phyloP scores from a whole-genome alignment of 2,113 vertebrate species.

The Calyptomena viridis region DNA sequence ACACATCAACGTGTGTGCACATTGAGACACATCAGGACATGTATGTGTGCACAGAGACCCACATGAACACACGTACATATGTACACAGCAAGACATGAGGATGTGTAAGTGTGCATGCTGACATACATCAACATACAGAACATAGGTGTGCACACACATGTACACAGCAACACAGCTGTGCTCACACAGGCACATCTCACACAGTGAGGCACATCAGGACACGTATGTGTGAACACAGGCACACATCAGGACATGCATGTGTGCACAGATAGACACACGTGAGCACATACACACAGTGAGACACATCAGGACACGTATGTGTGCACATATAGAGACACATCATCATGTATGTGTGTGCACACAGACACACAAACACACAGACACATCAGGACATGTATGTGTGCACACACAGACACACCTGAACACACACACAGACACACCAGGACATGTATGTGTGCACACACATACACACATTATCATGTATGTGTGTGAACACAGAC shows the following conservation, averaged over 20 bases:
- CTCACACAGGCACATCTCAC: too few species aligned
- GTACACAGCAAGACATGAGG: background rate
- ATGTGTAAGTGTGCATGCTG: too few species aligned
- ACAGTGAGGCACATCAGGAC: too few species aligned
- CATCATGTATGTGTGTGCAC: background rate
- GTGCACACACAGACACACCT: background rate
- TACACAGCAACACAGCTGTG: background rate
- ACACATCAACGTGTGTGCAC: fast-evolving
- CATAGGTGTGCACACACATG: background rate
- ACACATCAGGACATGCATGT: background rate
- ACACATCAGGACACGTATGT: background rate
- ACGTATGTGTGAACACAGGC: background rate
- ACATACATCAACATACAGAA: too few species aligned
- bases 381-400: fast-evolving
- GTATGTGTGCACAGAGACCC: background rate
- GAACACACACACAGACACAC: background rate
- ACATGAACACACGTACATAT: too few species aligned
- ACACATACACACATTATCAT: background rate
- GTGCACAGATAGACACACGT: background rate
- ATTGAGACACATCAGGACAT: fast-evolving
- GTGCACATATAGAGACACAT: background rate
- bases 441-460: background rate
- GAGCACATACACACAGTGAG: background rate
- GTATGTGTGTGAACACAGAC: too few species aligned
- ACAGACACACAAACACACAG: background rate